phyloP scores from a whole-genome alignment of 2,797 vertebrate species.

The Amblyraja radiata region DNA sequence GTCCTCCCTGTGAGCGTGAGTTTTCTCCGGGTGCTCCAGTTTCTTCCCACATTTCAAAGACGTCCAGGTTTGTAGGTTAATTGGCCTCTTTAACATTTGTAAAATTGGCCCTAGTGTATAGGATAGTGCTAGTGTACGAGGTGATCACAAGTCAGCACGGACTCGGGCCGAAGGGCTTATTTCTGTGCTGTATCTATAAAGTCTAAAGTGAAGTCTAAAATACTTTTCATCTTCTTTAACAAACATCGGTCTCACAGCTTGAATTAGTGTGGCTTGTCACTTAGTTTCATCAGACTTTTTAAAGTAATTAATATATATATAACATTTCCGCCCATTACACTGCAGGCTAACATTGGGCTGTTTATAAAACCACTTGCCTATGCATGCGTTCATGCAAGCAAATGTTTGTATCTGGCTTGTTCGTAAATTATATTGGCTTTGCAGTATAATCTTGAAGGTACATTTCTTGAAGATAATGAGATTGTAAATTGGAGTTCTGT shows the following conservation, averaged over 20 bases:
- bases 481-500: not conserved
- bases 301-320: not conserved
- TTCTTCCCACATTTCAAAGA: no score
- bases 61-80: no score
- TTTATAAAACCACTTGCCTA: not conserved
- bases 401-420: not conserved
- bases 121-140: no score
- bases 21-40: no score
- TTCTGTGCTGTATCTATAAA: no score
- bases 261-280: not conserved
- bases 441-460: not conserved
- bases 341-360: not conserved
- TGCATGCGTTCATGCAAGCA: not conserved
- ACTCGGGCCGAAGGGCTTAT: no score
- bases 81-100: no score
- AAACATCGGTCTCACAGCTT: not conserved
- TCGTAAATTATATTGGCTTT: not conserved
- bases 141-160: no score
- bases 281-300: not conserved
- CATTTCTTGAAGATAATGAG: not conserved
- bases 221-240: not conserved
- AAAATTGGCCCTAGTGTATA: no score
- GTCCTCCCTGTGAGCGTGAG: no score
- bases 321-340: not conserved
- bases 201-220: no score